Evolutionary conservation across 1,140 invertebrate species (phyloP).

Genomic region (Thrips palmi): DNA sequence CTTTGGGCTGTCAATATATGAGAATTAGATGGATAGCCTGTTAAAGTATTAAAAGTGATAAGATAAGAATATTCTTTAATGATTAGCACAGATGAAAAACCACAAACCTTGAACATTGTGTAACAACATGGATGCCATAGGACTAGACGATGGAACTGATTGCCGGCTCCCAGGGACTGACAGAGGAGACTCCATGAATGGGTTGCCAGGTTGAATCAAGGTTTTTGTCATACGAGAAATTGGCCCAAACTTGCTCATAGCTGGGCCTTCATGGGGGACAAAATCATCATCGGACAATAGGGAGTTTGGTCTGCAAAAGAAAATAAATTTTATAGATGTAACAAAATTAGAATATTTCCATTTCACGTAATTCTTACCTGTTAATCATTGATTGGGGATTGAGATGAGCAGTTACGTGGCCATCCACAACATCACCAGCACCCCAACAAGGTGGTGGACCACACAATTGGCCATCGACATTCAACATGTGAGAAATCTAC

Average conservation of each 20-base stretch:
- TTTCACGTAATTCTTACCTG: neutral
- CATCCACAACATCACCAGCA: constrained; percentile 7
- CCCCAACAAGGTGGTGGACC: constrained; percentile 1
- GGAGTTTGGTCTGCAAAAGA: constrained; percentile 30
- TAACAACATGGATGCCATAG: constrained; percentile 32
- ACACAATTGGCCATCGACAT: neutral
- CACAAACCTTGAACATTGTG: constrained; percentile 23
- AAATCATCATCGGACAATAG: constrained; percentile 53
- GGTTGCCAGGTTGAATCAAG: constrained; percentile 6
- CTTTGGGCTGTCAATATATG: constrained; percentile 12
- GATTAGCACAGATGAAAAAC: constrained; percentile 1
- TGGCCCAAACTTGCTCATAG: constrained; percentile 58
- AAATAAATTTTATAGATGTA: constrained; percentile 11
- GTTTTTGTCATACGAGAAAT: constrained; percentile 49
- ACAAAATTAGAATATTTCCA: neutral
- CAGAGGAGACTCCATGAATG: neutral
- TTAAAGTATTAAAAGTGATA: neutral
- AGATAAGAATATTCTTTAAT: neutral
- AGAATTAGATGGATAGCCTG: constrained; percentile 10
- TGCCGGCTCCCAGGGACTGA: constrained; percentile 20
- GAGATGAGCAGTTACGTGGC: neutral
- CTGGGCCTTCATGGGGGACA: constrained; percentile 51
- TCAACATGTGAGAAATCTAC: neutral
- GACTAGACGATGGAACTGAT: constrained; percentile 29
- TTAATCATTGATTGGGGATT: neutral